Evolutionary conservation across 2,888 invertebrate species (phyloP), one percentile per base, ranked within the genome.

Genomic region (Metallyticus violacea): DNA sequence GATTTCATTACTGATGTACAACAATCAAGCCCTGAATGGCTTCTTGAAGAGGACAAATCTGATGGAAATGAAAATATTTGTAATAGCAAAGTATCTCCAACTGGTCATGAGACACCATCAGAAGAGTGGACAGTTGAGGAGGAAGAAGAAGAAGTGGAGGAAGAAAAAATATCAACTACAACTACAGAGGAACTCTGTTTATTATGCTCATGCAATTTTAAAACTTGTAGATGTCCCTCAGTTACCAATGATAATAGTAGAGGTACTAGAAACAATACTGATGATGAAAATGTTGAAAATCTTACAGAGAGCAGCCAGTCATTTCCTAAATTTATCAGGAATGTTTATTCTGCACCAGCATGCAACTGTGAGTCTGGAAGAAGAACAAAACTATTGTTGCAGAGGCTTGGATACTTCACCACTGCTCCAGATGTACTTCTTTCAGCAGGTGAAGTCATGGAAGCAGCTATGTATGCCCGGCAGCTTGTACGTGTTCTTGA

Each of bases 391-490:
- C n/a, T n/a, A 15, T 77, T 77, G 29, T 1, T 77, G 62, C 28
- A 83, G 9, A 26, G n/a, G 6, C 79, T 79, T 27, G 79, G 62
- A 30, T 79, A n/a, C 30, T 79, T 40, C 6, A 26, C 85, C 25
- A n/a, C 81, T 29, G 80, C 77, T 6, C 81, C 85, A 5, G 85
- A 86, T 30, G 40, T 87, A 5, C 77, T 80, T 22, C 28, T 88
- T 29, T 85, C 86, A 15, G 83, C 85, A 9, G 25, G 26, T 26
- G 88, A 88, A 40, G 27, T 86, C n/a, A 85, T 84, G 79, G 85
- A 88, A 29, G 88, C 88, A 29, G 86, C 87, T 26, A 40, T 77
- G n/a, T 85, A 85, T 81, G 88, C 88, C 25, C 85, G 85, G 7
- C 85, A 85, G 7, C 81, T 88, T 30, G 86, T 87, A 27, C 27